Evolutionary conservation across 1,140 invertebrate genomes (phyloP), one percentile per base, ranked within the genome.

Genomic region (Lamellibrachia luymesi): DNA sequence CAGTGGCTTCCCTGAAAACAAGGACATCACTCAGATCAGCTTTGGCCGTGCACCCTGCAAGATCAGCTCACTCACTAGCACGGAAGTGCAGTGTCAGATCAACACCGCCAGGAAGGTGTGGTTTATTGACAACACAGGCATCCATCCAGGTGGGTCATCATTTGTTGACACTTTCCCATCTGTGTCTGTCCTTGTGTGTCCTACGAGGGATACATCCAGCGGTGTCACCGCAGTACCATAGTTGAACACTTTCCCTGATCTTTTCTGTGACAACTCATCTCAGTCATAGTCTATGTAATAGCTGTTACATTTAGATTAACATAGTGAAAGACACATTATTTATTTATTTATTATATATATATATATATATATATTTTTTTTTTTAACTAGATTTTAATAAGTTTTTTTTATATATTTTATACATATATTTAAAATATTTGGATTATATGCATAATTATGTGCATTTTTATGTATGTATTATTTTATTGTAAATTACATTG

Each of bases 61-160:
- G 13, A 52, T 94, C 22, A 80, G 90, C 64, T 93, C 92, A 90
- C 92, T 94, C 4, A 94, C 89, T 27, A 94, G 94, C 89, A 94
- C 93, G 25, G 52, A 92, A 25, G 93, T 95, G 22, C 80, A 93
- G 13, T 95, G 94, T 93, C 51, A 52, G 25, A 94, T 94, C 4
- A 51, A 80, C 27, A 52, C 17, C 6, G 51, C 51, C 64, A 64
- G 38, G 17, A 51, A 91, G 51, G 51, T 51, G 92, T 92, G 51
- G 38, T 51, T 51, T 92, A 27, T 52, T 25, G 64, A 52, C 51
- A 51, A 38, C 64, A n/a, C 64, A 10, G 27, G 51, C 49, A 38
- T 92, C 49, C 49, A 52, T 38, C 64, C 92, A 49, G 49, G 51
- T 92, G 25, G 25, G 27, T 49, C 51, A 51, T n/a, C 17, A 52